Conservation (phyloP, 2,797 vertebrate genomes). For the Coranthus polyacanthus region DNA sequence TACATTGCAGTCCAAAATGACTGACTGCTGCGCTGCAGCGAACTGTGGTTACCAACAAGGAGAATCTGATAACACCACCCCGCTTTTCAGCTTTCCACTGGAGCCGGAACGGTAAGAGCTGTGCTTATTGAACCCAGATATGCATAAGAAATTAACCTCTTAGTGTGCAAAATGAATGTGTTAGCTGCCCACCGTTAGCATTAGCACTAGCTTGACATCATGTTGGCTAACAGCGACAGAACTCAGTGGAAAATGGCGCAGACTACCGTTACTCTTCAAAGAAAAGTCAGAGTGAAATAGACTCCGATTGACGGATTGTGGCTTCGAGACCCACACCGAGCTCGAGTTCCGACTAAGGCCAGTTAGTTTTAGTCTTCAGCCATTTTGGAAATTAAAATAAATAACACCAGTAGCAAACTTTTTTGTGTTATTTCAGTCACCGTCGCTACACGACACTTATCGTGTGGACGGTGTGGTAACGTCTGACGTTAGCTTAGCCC, state of each 20-base stretch:
- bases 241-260: constrained; percentile 84
- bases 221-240: constrained; percentile 77
- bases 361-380: accelerated
- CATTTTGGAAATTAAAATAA: constrained; percentile 14
- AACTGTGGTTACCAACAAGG: constrained; percentile 84
- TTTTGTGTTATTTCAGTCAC: constrained; percentile 62
- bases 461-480: constrained; percentile 28
- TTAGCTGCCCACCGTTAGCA: constrained; percentile 66
- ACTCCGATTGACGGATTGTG: not conserved
- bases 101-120: constrained; percentile 85
- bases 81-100: constrained; percentile 87
- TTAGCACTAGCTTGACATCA: constrained; percentile 69
- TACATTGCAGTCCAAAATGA: constrained; percentile 87
- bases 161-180: constrained; percentile 53
- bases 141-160: constrained; percentile 2
- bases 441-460: constrained; percentile 60
- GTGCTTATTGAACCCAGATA: constrained; percentile 10
- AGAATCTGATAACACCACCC: constrained; percentile 69
- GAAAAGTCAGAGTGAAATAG: constrained; percentile 66
- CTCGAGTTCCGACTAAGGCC: not conserved
- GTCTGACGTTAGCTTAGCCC: constrained; percentile 12
- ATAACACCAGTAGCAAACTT: constrained; percentile 56
- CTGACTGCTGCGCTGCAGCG: constrained; percentile 89
- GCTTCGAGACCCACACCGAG: accelerated
- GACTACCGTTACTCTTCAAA: constrained; percentile 67